These are phyloP conservation scores for Oreochromis tanganicae DNA, from an alignment of 2,113 vertebrate species.

Conservation along the genomic window DNA sequence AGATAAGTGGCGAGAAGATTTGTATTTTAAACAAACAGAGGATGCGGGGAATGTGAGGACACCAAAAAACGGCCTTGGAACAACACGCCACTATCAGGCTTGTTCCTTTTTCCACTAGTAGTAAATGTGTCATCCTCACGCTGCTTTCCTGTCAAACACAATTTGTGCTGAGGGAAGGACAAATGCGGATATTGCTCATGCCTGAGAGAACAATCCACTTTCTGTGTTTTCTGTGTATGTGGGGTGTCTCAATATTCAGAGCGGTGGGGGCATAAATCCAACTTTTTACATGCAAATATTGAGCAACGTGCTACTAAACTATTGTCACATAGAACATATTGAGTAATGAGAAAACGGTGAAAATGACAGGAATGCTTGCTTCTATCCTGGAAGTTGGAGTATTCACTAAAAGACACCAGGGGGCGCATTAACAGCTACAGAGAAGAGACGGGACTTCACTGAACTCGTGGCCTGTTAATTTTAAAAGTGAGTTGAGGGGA, in stretches of 20 bases:
- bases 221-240: not conserved
- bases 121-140: not conserved
- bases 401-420: slow-evolving; percentile 5
- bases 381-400: not conserved
- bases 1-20: not conserved
- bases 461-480: not conserved
- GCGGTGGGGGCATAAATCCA: not conserved
- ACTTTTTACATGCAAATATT: not conserved
- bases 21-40: not conserved
- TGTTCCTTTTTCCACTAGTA: not conserved
- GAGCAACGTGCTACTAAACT: not conserved
- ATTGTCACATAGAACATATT: not conserved
- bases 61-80: not conserved
- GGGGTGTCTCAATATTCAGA: not conserved
- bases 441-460: not conserved
- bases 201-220: not conserved
- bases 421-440: not conserved
- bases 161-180: not conserved
- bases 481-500: not conserved
- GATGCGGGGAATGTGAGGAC: not conserved
- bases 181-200: slow-evolving; percentile 6
- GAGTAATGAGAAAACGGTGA: not conserved
- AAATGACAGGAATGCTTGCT: not conserved
- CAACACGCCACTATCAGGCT: not conserved
- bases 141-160: slow-evolving; percentile 5